Base-by-base conservation (phyloP, 2,888 invertebrate species). In the Chymomyza amoena region DNA sequence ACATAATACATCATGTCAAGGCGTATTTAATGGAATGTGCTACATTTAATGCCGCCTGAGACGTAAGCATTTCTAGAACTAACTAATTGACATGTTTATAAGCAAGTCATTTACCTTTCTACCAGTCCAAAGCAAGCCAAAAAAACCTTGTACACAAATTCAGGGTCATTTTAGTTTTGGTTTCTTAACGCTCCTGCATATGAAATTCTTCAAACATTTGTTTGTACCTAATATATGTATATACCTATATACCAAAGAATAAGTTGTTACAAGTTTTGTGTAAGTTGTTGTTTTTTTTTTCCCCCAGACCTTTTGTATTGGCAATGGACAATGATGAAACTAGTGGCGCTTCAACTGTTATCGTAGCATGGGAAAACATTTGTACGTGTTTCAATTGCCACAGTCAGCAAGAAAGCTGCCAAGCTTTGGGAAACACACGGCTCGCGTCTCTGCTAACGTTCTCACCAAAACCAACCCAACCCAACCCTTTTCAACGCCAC, bases 391-490 rank as follows among this genome's bases (percentile, higher is more conserved):
- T 4, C 4, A 45, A 45, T 45, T 45, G 13, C 39, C 13, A 3
- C 39, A 45, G 13, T 45, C 39, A 15, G 10, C 13, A 13, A 6
- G 39, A 6, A 13, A 6, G 39, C 6, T 45, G 10, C 32, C 9
- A 6, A 2, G 39, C 39, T 45, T 45, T 39, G 39, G 39, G 39
- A 39, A 39, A 9, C 13, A 13, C 39, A 39, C 39, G 39, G 39
- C 39, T 39, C 39, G 39, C 39, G 9, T 39, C 9, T 39, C 39
- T 64, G 28, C 51, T 71, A 52, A 72, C 45, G 66, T 36, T 61
- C 61, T 61, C 66, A 59, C 70, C 70, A 59, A 28, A 4, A 4
- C 28, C 4, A 32, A 32, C n/a, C 28, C 20, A 57, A 25, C 32
- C 32, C 25, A 59, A 32, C 64, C 61, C 25, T 56, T 45, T 32